Conservation (phyloP, 2,888 invertebrate species). For the Spisula subtruncata region DNA sequence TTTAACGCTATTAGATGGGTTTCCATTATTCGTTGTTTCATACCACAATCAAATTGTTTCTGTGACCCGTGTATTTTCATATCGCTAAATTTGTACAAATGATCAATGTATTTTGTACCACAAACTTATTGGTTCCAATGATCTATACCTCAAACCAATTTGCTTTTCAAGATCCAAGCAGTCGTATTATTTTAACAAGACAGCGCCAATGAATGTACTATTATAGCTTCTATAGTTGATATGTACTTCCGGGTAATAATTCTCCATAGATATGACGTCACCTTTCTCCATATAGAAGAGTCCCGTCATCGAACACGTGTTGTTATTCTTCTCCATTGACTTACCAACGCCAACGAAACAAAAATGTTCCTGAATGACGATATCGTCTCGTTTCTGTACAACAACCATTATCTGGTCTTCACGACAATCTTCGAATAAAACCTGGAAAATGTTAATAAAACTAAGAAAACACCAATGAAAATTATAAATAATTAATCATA, state of each 20-base stretch:
- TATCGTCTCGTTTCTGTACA: not conserved
- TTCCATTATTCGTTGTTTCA: not conserved
- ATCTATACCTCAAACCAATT: not conserved
- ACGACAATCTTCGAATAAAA: constrained; percentile 35
- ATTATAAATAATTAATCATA: too few relatives aligned
- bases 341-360: constrained; percentile 5
- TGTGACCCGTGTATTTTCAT: not conserved
- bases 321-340: not conserved
- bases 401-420: not conserved
- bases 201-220: constrained; percentile 30
- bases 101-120: not conserved
- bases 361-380: constrained; percentile 33
- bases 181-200: constrained; percentile 1
- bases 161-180: not conserved
- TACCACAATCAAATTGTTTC: not conserved
- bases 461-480: too few relatives aligned
- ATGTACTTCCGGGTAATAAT: constrained; percentile 33
- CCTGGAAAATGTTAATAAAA: not conserved
- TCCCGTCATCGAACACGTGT: constrained; percentile 27
- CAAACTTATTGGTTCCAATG: not conserved
- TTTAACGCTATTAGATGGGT: not conserved
- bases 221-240: constrained; percentile 18
- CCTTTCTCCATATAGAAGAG: constrained; percentile 27
- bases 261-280: constrained; percentile 19
- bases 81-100: not conserved